Evolutionary conservation across 2,113 vertebrate species (phyloP), one percentile per base, ranked within the genome.

Genomic region (Ceratotherium simum): DNA sequence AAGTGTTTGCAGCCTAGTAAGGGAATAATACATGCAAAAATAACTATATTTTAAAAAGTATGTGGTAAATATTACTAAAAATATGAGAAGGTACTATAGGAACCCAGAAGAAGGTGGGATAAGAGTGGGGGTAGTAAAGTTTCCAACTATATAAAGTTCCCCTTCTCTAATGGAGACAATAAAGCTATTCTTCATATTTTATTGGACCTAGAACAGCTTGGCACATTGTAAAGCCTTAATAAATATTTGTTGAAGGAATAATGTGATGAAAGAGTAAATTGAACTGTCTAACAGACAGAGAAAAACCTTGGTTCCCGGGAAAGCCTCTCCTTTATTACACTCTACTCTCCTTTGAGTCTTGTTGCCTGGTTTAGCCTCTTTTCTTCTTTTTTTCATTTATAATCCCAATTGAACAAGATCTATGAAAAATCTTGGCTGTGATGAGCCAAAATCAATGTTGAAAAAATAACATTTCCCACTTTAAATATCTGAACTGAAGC

Each of bases 381-480:
- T 88, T 79, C 48, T 46, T 84, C 23, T 86, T 94, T 75, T 75
- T 64, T 51, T 36, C 93, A 48, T 75, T 96, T 92, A 83, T 75
- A 97, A 85, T 92, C 64, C 51, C 33, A 96, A 0, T 39, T 87
- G 80, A 90, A 78, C 17, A 96, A 95, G 65, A 97, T 83, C 88
- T 96, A 64, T 86, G 21, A 96, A 97, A 96, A 96, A 65, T 73
- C 78, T 78, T 51, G 65, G 33, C 29, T 81, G 27, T 51, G 42
- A 93, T 85, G 48, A 98, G 27, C n/a, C 88, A 97, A 95, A 97
- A 91, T 97, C 78, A 95, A 60, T 97, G 76, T 58, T 95, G 72
- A 94, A 95, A 97, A 94, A 83, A 62, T 18, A 97, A 46, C 72
- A 64, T 93, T 94, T 98, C 58, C 42, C 23, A 39, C 67, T 95